These are phyloP conservation scores for Yponomeuta evonymella DNA, from an alignment of 2,888 invertebrate species.

Conservation along the genomic window DNA sequence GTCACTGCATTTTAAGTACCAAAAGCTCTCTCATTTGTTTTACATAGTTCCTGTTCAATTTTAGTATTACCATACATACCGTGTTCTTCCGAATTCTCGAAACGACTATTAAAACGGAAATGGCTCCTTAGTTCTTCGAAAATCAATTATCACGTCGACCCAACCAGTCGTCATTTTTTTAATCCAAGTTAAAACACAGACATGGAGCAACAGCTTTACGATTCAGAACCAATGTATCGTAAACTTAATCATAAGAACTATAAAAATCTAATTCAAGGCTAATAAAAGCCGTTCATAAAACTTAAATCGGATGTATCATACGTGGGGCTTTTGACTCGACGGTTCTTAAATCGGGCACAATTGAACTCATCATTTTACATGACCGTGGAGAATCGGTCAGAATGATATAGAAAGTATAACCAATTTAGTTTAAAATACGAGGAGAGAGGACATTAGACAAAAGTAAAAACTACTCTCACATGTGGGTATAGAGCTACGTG, in stretches of 20 bases:
- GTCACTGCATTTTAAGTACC: no score
- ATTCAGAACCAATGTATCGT: slow-evolving; percentile 48
- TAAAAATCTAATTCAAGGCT: slow-evolving; percentile 68
- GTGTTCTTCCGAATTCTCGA: no score
- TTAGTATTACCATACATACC: no score
- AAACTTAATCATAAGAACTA: slow-evolving; percentile 63
- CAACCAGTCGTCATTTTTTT: neutral
- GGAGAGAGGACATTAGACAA: neutral
- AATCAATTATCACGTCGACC: neutral
- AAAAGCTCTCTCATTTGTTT: no score
- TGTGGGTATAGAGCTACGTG: neutral
- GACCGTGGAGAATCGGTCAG: slow-evolving; percentile 64
- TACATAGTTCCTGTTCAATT: no score
- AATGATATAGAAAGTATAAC: slow-evolving; percentile 11
- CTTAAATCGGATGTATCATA: slow-evolving; percentile 57
- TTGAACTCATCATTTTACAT: slow-evolving; percentile 56
- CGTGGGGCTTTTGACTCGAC: slow-evolving; percentile 58
- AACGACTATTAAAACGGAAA: no score
- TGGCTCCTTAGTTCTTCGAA: neutral
- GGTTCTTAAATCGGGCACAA: slow-evolving; percentile 61
- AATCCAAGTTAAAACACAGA: neutral
- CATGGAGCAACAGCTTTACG: slow-evolving; percentile 1
- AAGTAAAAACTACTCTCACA: neutral
- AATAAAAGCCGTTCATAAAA: slow-evolving; percentile 68
- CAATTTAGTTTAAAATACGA: slow-evolving; percentile 4